Base-by-base conservation (phyloP, 2,888 invertebrate genomes). In the Drosophila crucigera region DNA sequence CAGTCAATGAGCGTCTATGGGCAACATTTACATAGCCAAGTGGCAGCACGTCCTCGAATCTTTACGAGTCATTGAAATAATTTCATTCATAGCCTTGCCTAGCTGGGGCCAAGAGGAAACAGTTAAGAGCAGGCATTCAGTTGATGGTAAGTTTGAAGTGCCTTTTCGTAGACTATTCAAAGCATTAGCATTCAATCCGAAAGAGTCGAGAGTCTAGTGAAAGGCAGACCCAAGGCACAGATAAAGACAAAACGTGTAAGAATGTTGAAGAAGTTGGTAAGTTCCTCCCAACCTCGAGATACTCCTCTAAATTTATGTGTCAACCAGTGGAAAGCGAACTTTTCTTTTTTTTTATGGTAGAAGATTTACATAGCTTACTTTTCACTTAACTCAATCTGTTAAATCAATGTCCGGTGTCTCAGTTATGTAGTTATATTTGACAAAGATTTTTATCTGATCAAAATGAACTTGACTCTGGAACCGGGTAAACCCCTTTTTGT, bases 11-110 rank as follows among this genome's bases (percentile, higher is more conserved):
- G 30, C 16, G 49, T 22, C 56, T 37, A 30, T 25, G 47, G 16
- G n/a, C 35, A 39, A 41, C 66, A 78, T 78, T 78, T 78, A 67
- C 69, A 74, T 74, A 59, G 73, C 50, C 61, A 70, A 78, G 77
- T 69, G 65, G 43, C 52, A 35, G 67, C 67, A 56, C 55, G 50
- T 62, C 41, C 58, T 58, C 54, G 31, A 58, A 50, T 56, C 68
- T 43, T 43, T 52, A 67, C 67, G 58, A 74, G 56, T 28, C 69
- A 69, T 78, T 63, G 43, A 78, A 74, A 65, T 78, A 67, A 67
- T 61, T 78, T 78, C 74, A 78, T 78, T 78, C 66, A 69, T 50
- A 4, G 47, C 37, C 47, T 22, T 3, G 25, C 35, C 19, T 28
- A 25, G 33, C 25, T 43, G 31, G 47, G 22, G 33, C 47, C n/a